Conservation (phyloP, 2,888 invertebrate species). For the Drosophila falleni region DNA sequence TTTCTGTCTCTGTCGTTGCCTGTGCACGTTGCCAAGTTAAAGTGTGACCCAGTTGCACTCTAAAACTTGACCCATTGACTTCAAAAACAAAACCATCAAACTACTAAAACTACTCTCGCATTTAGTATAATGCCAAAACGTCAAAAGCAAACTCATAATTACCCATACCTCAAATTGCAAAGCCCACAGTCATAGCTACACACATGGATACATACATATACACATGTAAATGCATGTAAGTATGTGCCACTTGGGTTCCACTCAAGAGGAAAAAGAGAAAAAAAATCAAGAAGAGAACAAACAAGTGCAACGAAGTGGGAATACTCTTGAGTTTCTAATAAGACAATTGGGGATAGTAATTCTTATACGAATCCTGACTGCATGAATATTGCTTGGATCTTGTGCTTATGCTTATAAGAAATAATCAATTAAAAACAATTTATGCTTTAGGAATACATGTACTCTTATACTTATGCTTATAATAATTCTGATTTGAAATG, state of each 20-base stretch:
- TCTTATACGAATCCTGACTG: background rate
- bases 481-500: background rate
- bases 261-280: constrained; percentile 6
- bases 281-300: background rate
- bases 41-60: constrained; percentile 81
- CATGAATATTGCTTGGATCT: no score
- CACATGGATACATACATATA: constrained; percentile 1
- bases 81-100: constrained; percentile 54
- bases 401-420: background rate
- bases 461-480: background rate
- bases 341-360: background rate
- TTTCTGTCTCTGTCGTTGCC: background rate
- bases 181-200: constrained; percentile 4
- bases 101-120: constrained; percentile 43
- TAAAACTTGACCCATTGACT: constrained; percentile 84
- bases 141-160: constrained; percentile 64
- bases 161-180: constrained; percentile 31
- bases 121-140: constrained; percentile 42
- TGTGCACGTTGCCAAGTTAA: constrained; percentile 38
- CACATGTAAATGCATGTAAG: background rate
- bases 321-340: constrained; percentile 16
- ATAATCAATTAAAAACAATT: no score
- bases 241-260: constrained; percentile 16
- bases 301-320: constrained; percentile 11
- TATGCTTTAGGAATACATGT: background rate